phyloP scores from a whole-genome alignment of 2,888 invertebrate genomes.

The Diplazon laetatorius region DNA sequence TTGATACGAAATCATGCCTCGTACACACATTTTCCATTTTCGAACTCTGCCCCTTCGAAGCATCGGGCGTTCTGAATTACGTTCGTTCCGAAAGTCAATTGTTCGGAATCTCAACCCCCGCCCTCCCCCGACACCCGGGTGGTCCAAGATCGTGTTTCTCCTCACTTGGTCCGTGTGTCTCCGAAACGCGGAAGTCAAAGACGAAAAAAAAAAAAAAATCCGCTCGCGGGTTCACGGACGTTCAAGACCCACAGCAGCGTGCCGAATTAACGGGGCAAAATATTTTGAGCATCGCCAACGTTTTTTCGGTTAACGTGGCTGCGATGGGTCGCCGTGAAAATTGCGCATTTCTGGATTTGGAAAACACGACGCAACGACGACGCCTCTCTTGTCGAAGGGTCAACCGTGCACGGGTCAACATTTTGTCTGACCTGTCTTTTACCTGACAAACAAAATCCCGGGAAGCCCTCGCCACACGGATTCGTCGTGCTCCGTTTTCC shows the following conservation, averaged over 20 bases:
- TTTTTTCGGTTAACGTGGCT: constrained; percentile 30
- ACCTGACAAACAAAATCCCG: constrained; percentile 36
- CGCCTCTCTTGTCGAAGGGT: too few relatives aligned
- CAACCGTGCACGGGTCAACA: too few relatives aligned
- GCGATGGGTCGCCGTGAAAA: constrained; percentile 63
- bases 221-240: constrained; percentile 47
- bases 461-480: constrained; percentile 38
- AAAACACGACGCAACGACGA: too few relatives aligned
- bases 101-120: too few relatives aligned
- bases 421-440: constrained; percentile 26
- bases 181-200: constrained; percentile 49
- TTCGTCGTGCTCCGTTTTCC: constrained; percentile 64
- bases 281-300: constrained; percentile 69
- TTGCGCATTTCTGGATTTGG: constrained; percentile 69
- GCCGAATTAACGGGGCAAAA: constrained; percentile 72
- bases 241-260: constrained; percentile 63
- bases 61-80: too few relatives aligned
- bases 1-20: too few relatives aligned
- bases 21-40: too few relatives aligned
- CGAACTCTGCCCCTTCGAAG: too few relatives aligned
- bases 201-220: neutral
- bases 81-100: too few relatives aligned
- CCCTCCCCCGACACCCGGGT: constrained; percentile 42
- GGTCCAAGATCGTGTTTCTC: constrained; percentile 35
- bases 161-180: too few relatives aligned